Evolutionary conservation across 2,113 vertebrate genomes (phyloP), one percentile per base, ranked within the genome.

Genomic region (Isichthys henryi): DNA sequence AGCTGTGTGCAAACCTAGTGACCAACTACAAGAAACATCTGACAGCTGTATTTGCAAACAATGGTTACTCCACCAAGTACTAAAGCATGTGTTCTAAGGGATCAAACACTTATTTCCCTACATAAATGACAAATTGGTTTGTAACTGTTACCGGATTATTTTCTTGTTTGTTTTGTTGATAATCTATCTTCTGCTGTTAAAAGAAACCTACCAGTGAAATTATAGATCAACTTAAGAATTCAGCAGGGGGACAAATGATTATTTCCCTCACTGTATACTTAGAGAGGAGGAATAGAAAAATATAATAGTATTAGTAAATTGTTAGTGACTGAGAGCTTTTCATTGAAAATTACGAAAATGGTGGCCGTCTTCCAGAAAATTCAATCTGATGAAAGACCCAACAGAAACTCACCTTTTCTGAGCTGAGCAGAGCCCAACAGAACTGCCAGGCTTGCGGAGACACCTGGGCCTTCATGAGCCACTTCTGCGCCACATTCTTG

Each of bases 401-500:
- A 70, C 62, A 70, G 27, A n/a, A 62, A 62, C 90, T 45, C 92
- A 96, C 96, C 96, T 99, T 99, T 92, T 99, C 97, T 39, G 97
- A 97, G 93, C 96, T 97, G 58, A 99, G 96, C 49, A 99, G 94
- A 91, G 96, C 96, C 98, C 98, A 99, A 94, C 98, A 99, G 95
- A 99, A 99, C 93, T 99, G 98, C 98, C 98, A 99, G 2, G 98
- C 98, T 93, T 99, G 97, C 49, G 98, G 98, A 0, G 98, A 99
- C 3, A 99, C 97, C 95, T 99, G 98, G 0, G 98, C 98, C 95
- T 99, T 98, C 98, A 99, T 99, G 91, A 99, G 96, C 98, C 98
- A 99, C 95, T 99, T 99, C 96, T 99, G 98, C 92, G 98, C 98
- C 95, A 99, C 94, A 94, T 99, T 99, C 96, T 99, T 99, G 95